These are phyloP conservation scores for Steatocranus sp. DNA, from an alignment of 2,797 vertebrate species.

Conservation along the genomic window DNA sequence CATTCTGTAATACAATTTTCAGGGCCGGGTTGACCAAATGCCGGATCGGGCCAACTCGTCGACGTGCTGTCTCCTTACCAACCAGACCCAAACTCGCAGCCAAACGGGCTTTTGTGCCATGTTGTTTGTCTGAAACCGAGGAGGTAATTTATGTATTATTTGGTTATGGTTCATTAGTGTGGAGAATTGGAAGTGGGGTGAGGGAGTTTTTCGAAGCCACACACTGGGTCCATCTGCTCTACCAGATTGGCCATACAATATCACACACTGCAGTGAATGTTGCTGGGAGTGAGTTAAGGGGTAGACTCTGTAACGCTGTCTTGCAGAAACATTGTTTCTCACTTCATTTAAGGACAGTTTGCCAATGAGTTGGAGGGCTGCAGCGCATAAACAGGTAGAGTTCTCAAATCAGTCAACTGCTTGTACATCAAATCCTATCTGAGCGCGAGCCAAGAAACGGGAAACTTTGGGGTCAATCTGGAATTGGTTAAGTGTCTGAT, in stretches of 20 bases:
- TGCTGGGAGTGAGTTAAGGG: conserved; percentile 55
- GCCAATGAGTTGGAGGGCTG: neutral
- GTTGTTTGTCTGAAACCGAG: conserved; percentile 60
- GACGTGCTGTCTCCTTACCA: conserved; percentile 39
- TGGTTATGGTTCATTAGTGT: conserved; percentile 77
- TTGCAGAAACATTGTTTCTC: neutral
- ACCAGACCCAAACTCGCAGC: conserved; percentile 29
- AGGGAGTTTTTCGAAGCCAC: conserved; percentile 59
- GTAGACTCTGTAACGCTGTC: conserved; percentile 33
- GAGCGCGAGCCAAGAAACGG: neutral
- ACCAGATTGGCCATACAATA: conserved; percentile 72
- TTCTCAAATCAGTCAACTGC: conserved; percentile 1
- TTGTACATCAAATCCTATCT: conserved; percentile 27
- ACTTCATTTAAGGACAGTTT: conserved; percentile 2
- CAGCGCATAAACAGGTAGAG: neutral
- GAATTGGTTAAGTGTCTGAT: conserved; percentile 48
- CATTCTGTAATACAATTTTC: conserved; percentile 55
- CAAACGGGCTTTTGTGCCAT: conserved; percentile 38
- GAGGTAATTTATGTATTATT: conserved; percentile 74
- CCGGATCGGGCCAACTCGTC: conserved; percentile 26
- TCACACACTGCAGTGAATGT: conserved; percentile 59
- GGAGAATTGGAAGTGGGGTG: conserved; percentile 66
- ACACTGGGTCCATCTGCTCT: conserved; percentile 76
- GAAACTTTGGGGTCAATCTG: conserved; percentile 21
- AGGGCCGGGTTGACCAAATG: conserved; percentile 41